phyloP scores from a whole-genome alignment of 2,888 invertebrate species.

The Antheraea assamensis region DNA sequence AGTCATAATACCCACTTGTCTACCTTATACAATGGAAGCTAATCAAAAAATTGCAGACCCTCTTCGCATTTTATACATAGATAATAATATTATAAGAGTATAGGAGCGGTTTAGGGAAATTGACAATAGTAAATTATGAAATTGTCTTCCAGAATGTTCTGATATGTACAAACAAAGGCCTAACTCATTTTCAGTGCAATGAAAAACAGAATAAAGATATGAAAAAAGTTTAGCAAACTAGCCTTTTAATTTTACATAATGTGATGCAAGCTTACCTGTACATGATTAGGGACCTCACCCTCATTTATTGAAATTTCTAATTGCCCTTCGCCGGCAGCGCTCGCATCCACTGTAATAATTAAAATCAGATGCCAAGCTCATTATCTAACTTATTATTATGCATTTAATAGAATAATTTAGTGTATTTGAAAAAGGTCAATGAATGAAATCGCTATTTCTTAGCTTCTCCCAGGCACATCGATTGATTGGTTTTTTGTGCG shows the following conservation, averaged over 20 bases:
- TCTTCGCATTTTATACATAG: neutral
- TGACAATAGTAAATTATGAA: neutral
- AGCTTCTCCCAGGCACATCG: no score
- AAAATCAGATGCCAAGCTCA: neutral
- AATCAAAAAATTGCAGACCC: neutral
- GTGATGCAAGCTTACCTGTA: slow-evolving; percentile 80
- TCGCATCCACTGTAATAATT: slow-evolving; percentile 93
- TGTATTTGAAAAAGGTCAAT: neutral
- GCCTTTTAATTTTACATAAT: slow-evolving; percentile 30
- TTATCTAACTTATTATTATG: neutral
- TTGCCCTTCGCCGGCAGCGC: slow-evolving; percentile 99
- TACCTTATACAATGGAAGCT: slow-evolving; percentile 3
- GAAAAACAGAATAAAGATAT: slow-evolving; percentile 14
- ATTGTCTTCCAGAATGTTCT: neutral
- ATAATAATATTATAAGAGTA: slow-evolving; percentile 2
- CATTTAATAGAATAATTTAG: neutral
- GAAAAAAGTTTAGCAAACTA: slow-evolving; percentile 22
- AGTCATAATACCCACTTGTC: slow-evolving; percentile 11
- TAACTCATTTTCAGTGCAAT: slow-evolving; percentile 10
- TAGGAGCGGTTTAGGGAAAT: neutral
- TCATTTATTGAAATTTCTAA: slow-evolving; percentile 99
- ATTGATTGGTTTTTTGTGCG: no score
- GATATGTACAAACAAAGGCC: neutral
- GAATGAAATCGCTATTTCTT: neutral
- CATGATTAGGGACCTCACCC: slow-evolving; percentile 99